A percentile compares a stretch with the other conserved stretches of the same genome.
phyloP scores from a whole-genome alignment of 2,797 vertebrate species.

The Myripristis jacobus region DNA sequence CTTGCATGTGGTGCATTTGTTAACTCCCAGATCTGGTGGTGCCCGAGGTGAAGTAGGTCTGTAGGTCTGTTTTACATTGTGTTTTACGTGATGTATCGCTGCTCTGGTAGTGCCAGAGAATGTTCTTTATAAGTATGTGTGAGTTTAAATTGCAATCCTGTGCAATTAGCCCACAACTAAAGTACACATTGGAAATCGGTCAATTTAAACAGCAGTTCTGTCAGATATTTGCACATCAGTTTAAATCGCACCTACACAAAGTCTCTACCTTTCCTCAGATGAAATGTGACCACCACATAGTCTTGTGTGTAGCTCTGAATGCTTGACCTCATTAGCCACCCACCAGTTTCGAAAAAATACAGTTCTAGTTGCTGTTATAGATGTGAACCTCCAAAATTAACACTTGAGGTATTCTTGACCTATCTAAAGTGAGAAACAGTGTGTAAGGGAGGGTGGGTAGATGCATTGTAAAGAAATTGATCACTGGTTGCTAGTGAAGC shows the following conservation, averaged over 20 bases:
- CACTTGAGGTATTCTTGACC: not conserved
- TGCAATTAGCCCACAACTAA: too few species aligned
- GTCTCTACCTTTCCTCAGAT: not conserved
- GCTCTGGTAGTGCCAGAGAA: too few species aligned
- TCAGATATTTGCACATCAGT: not conserved
- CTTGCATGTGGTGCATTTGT: too few species aligned
- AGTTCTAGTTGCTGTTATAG: slow-evolving; percentile 14
- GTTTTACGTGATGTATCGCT: too few species aligned
- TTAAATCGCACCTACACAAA: not conserved
- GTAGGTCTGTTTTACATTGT: too few species aligned
- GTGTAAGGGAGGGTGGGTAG: not conserved
- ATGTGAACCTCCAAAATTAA: slow-evolving; percentile 17
- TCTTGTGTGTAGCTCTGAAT: not conserved
- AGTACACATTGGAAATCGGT: too few species aligned
- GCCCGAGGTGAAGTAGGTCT: too few species aligned
- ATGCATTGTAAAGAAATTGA: not conserved
- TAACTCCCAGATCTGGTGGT: too few species aligned
- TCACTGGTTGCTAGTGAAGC: not conserved
- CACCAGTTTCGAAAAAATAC: slow-evolving; percentile 15
- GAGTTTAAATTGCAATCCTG: too few species aligned
- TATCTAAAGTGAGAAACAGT: not conserved
- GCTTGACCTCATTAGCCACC: not conserved
- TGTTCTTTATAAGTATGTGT: too few species aligned
- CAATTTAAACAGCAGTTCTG: too few species aligned
- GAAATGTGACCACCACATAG: not conserved